These are phyloP conservation scores for Murina feae DNA, from an alignment of 2,113 vertebrate genomes.

Conservation along the genomic window DNA sequence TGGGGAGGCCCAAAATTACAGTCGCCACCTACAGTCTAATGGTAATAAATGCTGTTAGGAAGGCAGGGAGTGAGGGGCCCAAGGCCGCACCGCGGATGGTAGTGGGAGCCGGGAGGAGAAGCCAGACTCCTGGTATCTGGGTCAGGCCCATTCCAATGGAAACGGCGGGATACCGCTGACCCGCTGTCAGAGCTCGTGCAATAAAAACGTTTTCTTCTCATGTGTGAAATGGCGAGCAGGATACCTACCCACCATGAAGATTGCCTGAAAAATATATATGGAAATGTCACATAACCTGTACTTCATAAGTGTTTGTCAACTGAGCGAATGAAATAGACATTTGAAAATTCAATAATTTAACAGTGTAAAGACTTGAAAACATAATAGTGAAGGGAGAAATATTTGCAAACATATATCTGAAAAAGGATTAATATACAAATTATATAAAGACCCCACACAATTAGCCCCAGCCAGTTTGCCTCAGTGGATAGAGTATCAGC, in stretches of 20 bases:
- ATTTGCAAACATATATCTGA: background rate
- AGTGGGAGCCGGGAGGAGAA: background rate
- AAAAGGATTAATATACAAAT: background rate
- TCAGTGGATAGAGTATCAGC: too few species aligned
- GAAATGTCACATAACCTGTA: background rate
- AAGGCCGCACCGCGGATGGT: background rate
- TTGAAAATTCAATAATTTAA: background rate
- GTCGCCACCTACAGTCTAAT: background rate
- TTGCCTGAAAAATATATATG: background rate
- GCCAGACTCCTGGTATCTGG: background rate
- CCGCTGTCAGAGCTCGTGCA: background rate
- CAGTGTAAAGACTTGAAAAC: background rate
- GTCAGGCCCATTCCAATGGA: background rate
- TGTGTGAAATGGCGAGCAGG: background rate
- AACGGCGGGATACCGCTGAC: background rate
- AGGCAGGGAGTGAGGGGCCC: background rate
- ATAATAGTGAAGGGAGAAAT: background rate
- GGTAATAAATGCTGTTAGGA: background rate
- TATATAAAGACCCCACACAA: background rate
- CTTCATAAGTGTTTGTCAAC: background rate
- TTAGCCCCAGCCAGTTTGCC: too few species aligned
- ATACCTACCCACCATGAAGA: background rate
- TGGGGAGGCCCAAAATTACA: background rate
- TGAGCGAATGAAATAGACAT: background rate
- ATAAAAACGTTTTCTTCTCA: background rate